These are phyloP conservation scores for Diaperis boleti DNA, from an alignment of 2,888 invertebrate species.

Conservation along the genomic window DNA sequence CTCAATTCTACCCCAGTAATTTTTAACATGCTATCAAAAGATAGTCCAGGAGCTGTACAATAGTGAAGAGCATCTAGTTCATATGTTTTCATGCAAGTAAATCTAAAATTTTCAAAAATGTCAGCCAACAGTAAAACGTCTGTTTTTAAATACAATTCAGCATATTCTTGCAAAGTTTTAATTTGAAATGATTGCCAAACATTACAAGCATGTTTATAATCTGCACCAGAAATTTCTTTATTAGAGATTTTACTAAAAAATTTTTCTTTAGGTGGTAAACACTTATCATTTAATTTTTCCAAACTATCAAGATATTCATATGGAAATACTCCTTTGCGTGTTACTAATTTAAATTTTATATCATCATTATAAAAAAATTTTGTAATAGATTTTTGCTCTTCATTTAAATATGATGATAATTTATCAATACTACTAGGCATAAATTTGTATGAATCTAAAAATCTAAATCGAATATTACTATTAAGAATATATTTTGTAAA, in stretches of 20 bases:
- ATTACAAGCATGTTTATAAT: constrained; percentile 7
- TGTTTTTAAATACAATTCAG: too few relatives aligned
- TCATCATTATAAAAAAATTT: not conserved
- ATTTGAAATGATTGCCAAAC: constrained; percentile 8
- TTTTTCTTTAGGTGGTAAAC: not conserved
- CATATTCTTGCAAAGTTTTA: not conserved
- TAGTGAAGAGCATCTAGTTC: constrained; percentile 52
- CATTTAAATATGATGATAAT: constrained; percentile 19
- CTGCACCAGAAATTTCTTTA: not conserved
- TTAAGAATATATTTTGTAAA: too few relatives aligned
- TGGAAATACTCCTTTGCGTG: constrained; percentile 14
- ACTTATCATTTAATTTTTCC: constrained; percentile 4
- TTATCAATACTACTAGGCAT: constrained; percentile 14
- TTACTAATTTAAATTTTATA: constrained; percentile 9
- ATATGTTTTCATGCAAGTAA: constrained; percentile 50
- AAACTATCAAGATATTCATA: constrained; percentile 18
- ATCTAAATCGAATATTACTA: constrained; percentile 8
- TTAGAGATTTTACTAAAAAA: constrained; percentile 7
- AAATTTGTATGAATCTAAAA: constrained; percentile 19
- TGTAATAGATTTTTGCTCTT: constrained; percentile 4
- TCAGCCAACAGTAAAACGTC: constrained; percentile 57
- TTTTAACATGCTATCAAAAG: constrained; percentile 39
- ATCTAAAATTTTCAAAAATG: constrained; percentile 59
- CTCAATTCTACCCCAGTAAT: constrained; percentile 26
- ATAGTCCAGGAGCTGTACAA: constrained; percentile 50